phyloP scores from a whole-genome alignment of 2,797 vertebrate species.

The Syndactyla subalaris region DNA sequence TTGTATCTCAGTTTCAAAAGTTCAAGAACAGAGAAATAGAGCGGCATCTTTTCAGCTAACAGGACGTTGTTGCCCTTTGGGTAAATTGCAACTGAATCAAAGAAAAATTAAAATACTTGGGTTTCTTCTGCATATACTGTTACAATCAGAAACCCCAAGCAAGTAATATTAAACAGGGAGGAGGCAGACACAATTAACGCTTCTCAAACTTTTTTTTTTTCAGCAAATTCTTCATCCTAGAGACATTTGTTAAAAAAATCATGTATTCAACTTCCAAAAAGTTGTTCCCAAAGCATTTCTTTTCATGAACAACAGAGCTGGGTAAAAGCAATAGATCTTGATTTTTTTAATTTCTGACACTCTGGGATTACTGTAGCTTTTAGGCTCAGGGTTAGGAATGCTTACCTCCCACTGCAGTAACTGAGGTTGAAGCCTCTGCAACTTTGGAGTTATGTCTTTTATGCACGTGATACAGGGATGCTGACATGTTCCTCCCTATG shows the following conservation, averaged over 20 bases:
- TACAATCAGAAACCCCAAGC: not conserved
- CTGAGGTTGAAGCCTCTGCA: not conserved
- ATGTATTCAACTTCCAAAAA: not conserved
- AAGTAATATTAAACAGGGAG: not conserved
- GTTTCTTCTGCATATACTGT: not conserved
- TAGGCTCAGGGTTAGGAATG: not conserved
- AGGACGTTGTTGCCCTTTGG: not conserved
- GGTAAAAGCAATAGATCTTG: not conserved
- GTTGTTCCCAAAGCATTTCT: not conserved
- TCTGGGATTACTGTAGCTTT: not conserved
- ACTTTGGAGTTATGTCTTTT: not conserved
- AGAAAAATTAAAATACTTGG: not conserved
- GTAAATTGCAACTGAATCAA: not conserved
- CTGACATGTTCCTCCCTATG: not conserved
- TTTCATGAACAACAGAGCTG: not conserved
- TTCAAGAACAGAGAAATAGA: not conserved
- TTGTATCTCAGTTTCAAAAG: slow-evolving; percentile 3
- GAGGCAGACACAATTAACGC: not conserved
- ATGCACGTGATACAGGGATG: not conserved
- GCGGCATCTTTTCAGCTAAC: not conserved
- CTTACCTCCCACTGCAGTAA: not conserved
- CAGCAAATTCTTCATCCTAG: not conserved
- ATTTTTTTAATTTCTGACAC: not conserved
- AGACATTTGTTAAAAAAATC: not conserved
- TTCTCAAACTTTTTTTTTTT: not conserved